Evolutionary conservation across 2,797 vertebrate genomes (phyloP).

Genomic region (Merluccius polli): DNA sequence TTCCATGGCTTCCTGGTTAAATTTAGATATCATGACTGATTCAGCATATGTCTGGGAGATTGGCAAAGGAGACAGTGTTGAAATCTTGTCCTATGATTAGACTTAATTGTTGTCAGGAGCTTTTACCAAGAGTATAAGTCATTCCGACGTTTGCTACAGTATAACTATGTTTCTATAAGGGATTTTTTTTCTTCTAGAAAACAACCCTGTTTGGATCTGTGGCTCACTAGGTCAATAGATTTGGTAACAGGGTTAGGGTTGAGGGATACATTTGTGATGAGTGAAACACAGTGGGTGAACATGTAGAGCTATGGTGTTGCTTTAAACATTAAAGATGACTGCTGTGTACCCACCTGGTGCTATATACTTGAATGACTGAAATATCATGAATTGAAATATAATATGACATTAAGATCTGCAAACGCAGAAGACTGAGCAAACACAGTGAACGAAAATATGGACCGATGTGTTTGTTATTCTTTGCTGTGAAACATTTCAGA

Average conservation of each 20-base stretch:
- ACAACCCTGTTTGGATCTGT: not conserved
- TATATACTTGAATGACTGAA: not conserved
- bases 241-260: not conserved
- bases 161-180: not conserved
- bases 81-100: not conserved
- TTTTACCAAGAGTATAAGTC: not conserved
- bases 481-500: slow-evolving; percentile 8
- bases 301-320: not conserved
- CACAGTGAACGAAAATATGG: not conserved
- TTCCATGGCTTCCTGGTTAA: not conserved
- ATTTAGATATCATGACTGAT: not conserved
- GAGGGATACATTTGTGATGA: not conserved
- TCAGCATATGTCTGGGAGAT: not conserved
- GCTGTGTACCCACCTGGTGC: no score
- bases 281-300: not conserved
- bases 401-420: not conserved
- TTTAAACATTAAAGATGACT: not conserved
- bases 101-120: not conserved
- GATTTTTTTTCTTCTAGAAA: not conserved
- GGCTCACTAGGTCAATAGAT: not conserved
- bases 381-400: no score
- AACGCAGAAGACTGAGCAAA: not conserved
- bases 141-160: not conserved
- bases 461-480: slow-evolving; percentile 26
- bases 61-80: not conserved